Evolutionary conservation across 2,888 invertebrate genomes (phyloP).

Genomic region (Eulithis prunata): DNA sequence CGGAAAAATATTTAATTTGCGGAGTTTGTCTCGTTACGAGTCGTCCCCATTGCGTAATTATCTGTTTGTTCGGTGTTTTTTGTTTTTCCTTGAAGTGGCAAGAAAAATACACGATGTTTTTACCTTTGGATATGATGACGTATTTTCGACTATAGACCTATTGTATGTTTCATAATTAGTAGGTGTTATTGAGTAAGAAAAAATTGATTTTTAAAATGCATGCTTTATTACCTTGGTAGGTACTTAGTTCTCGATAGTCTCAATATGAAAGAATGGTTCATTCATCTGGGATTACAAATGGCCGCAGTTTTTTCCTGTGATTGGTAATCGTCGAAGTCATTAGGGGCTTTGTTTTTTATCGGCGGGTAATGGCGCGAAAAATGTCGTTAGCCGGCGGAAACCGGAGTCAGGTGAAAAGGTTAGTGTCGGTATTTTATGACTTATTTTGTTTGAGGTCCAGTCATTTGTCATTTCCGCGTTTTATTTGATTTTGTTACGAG

Average conservation of each 20-base stretch:
- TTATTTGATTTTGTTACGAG: background rate
- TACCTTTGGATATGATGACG: constrained; percentile 1
- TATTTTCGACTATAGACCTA: background rate
- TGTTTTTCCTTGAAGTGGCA: constrained; percentile 4
- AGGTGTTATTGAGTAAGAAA: background rate
- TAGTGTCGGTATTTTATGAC: constrained; percentile 23
- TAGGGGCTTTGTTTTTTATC: constrained; percentile 74
- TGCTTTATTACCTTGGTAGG: background rate
- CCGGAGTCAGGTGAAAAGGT: constrained; percentile 52
- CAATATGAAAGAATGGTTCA: constrained; percentile 22
- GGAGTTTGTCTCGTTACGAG: constrained; percentile 47
- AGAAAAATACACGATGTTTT: constrained; percentile 11
- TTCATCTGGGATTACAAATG: constrained; percentile 25
- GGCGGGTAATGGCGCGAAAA: constrained; percentile 71
- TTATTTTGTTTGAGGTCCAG: background rate
- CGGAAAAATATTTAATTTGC: constrained; percentile 68
- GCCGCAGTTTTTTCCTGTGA: constrained; percentile 62
- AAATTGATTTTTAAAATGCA: background rate
- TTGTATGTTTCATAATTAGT: background rate
- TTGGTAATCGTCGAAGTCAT: constrained; percentile 77
- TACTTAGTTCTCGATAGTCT: constrained; percentile 8
- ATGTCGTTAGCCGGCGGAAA: constrained; percentile 62
- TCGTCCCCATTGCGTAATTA: constrained; percentile 19
- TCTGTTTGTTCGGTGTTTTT: constrained; percentile 25
- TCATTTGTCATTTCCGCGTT: background rate